phyloP scores from a whole-genome alignment of 2,113 vertebrate species.

The Pelobates fuscus region DNA sequence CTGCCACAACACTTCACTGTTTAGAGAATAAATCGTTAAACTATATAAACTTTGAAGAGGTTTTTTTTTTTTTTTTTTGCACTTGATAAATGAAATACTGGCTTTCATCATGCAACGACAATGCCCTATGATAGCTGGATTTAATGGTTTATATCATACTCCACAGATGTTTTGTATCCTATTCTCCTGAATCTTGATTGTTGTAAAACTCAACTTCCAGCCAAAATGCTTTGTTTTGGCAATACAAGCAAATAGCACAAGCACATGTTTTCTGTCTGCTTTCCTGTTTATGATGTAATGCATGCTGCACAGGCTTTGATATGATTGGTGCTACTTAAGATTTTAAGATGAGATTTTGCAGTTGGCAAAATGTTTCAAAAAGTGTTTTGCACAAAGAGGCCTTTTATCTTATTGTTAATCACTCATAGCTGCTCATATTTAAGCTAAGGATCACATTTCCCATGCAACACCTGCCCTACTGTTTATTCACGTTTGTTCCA shows the following conservation, averaged over 20 bases:
- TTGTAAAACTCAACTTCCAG: neutral
- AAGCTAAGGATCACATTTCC: neutral
- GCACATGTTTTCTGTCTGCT: neutral
- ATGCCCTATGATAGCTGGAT: too few relatives aligned
- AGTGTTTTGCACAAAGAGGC: neutral
- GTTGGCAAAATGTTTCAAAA: neutral
- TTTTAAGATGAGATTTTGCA: neutral
- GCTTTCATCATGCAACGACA: too few relatives aligned
- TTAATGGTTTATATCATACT: neutral
- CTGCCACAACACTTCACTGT: too few relatives aligned
- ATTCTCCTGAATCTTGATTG: constrained; percentile 19
- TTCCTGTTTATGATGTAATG: neutral
- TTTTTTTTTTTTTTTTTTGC: too few relatives aligned
- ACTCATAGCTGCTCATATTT: neutral
- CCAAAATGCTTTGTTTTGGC: constrained; percentile 1
- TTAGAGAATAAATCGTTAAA: too few relatives aligned
- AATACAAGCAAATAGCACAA: neutral
- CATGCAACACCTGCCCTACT: neutral
- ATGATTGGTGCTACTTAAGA: neutral
- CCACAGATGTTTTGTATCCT: constrained; percentile 8
- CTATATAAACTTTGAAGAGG: too few relatives aligned
- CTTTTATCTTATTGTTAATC: neutral
- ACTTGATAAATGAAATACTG: too few relatives aligned
- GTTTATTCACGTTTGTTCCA: neutral
- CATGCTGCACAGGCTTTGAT: neutral